Evolutionary conservation across 2,113 vertebrate species (phyloP).

Genomic region (Jaculus jaculus): DNA sequence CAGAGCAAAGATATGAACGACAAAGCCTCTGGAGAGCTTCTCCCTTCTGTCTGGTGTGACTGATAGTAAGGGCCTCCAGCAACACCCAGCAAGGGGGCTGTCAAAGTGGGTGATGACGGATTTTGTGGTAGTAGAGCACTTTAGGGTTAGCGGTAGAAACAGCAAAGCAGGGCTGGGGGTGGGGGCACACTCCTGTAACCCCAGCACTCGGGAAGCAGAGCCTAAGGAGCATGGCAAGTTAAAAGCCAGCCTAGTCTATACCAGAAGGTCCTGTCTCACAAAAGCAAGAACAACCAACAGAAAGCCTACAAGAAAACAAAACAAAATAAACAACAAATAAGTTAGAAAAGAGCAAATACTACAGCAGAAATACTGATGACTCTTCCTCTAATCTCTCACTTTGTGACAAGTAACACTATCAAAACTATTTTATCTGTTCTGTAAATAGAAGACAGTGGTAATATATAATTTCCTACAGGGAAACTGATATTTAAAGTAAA

Average conservation of each 20-base stretch:
- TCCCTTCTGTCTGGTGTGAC: conserved; percentile 44
- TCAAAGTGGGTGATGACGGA: conserved; percentile 58
- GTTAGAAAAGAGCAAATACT: no score
- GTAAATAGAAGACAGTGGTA: conserved; percentile 33
- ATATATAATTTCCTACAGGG: not conserved
- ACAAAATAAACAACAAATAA: no score
- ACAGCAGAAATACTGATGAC: no score
- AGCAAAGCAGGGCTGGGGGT: not conserved
- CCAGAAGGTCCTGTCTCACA: not conserved
- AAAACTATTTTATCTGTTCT: conserved; percentile 4
- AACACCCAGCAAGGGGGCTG: not conserved
- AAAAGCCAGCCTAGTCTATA: not conserved
- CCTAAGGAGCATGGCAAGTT: not conserved
- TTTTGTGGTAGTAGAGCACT: not conserved
- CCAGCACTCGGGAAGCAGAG: not conserved
- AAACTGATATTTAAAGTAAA: conserved; percentile 55
- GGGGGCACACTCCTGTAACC: not conserved
- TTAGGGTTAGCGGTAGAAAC: not conserved
- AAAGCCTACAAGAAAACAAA: no score
- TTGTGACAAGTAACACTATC: conserved; percentile 18
- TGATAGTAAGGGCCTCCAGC: conserved; percentile 44
- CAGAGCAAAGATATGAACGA: conserved; percentile 31
- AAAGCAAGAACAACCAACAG: not conserved
- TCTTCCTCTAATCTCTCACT: not conserved
- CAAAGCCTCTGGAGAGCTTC: conserved; percentile 11